Evolutionary conservation across 2,797 vertebrate genomes (phyloP).

Genomic region (Dallia pectoralis): DNA sequence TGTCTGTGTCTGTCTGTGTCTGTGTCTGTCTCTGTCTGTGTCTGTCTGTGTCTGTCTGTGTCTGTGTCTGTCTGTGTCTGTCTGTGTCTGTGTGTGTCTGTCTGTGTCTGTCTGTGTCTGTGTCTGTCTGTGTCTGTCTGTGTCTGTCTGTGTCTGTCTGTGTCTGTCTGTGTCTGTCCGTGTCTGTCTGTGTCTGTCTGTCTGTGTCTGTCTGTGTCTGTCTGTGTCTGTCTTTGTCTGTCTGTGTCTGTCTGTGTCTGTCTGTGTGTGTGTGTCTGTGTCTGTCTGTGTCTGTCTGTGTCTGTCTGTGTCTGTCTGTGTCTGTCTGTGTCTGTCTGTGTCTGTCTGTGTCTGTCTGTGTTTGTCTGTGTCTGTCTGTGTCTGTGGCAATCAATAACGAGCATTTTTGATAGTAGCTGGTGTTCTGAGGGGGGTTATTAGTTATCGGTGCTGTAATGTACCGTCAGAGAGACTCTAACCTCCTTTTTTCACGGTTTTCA

Average conservation of each 20-base stretch:
- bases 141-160: background rate
- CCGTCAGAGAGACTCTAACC: background rate
- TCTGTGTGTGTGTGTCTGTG: constrained; percentile 20
- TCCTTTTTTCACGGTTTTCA: background rate
- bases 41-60: constrained; percentile 11
- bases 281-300: constrained; percentile 11
- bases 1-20: background rate
- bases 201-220: constrained; percentile 23
- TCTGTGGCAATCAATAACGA: too few species aligned
- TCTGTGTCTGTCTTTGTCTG: background rate
- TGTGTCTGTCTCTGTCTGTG: constrained; percentile 16
- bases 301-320: constrained; percentile 5
- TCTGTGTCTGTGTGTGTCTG: constrained; percentile 22
- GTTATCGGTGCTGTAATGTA: background rate
- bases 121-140: constrained; percentile 5
- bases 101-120: too few species aligned
- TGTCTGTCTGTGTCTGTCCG: background rate
- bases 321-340: background rate
- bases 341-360: background rate
- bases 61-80: constrained; percentile 21
- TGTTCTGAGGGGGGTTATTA: too few species aligned
- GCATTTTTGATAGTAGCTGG: too few species aligned
- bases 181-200: background rate
- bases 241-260: constrained; percentile 23
- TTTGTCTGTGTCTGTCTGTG: background rate